Evolutionary conservation across 2,113 vertebrate species (phyloP).

Genomic region (Caranx melampygus): DNA sequence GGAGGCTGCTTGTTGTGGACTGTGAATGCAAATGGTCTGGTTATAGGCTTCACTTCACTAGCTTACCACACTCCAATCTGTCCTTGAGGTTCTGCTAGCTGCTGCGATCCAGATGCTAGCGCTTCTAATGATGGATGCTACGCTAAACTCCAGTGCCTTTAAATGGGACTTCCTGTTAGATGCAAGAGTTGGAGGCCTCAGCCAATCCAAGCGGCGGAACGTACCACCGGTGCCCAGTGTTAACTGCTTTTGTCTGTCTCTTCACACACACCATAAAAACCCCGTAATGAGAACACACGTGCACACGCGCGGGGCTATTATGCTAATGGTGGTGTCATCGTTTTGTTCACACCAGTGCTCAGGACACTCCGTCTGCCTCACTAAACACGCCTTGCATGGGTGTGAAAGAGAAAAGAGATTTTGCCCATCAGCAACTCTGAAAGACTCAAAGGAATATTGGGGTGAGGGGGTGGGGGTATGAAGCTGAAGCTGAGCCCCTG

Average conservation of each 20-base stretch:
- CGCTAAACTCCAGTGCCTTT: constrained; percentile 32
- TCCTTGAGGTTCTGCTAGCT: constrained; percentile 43
- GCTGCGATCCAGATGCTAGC: constrained; percentile 24
- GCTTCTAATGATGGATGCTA: constrained; percentile 24
- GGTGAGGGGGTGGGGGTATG: not conserved
- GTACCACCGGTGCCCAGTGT: constrained; percentile 29
- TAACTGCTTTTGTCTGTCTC: constrained; percentile 76
- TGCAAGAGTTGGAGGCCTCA: constrained; percentile 16
- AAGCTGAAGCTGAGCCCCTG: constrained; percentile 56
- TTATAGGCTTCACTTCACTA: constrained; percentile 42
- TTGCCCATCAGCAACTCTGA: constrained; percentile 72
- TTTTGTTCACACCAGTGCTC: constrained; percentile 78
- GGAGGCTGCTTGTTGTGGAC: constrained; percentile 22
- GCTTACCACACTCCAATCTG: constrained; percentile 22
- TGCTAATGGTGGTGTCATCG: constrained; percentile 79
- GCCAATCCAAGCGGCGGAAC: constrained; percentile 30
- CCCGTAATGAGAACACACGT: constrained; percentile 70
- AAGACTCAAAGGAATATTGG: constrained; percentile 69
- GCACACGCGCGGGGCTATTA: constrained; percentile 76
- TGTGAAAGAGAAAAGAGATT: constrained; percentile 66
- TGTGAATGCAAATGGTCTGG: constrained; percentile 36
- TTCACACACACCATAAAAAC: constrained; percentile 77
- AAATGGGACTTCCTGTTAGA: constrained; percentile 32
- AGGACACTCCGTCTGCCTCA: constrained; percentile 73
- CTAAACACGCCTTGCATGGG: constrained; percentile 63